Conservation (phyloP, 2,113 vertebrate species). For the Uria lomvia region DNA sequence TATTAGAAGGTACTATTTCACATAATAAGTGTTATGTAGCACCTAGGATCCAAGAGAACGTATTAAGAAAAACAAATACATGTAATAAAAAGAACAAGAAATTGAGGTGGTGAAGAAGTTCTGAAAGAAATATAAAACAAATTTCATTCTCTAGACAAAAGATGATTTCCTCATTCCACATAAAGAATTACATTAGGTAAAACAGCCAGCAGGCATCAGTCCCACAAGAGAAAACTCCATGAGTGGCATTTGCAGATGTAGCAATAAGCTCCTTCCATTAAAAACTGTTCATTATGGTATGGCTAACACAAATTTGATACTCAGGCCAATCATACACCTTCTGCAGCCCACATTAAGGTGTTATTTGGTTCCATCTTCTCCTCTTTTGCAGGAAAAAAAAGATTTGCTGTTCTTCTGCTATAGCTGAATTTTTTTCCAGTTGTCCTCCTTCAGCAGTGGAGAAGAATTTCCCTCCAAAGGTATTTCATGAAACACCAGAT, state of each 20-base stretch:
- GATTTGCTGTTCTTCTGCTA: background rate
- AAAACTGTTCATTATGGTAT: background rate
- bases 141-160: background rate
- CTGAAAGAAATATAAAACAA: background rate
- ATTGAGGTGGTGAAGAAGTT: background rate
- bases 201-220: background rate
- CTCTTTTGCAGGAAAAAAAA: background rate
- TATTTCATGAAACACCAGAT: background rate
- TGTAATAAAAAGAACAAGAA: background rate
- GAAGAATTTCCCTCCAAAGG: background rate
- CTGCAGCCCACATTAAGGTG: background rate
- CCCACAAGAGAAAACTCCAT: background rate
- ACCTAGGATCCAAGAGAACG: background rate
- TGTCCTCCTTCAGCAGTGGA: background rate
- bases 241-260: background rate
- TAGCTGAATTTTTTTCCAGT: background rate
- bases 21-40: background rate
- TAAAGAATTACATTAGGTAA: background rate
- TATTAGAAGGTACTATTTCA: background rate
- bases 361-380: background rate
- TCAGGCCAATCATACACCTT: background rate
- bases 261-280: background rate
- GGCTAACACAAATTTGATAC: background rate
- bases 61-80: background rate
- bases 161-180: background rate